Evolutionary conservation across 2,113 vertebrate species (phyloP), one percentile per base, ranked within the genome.

Genomic region (Pteruthius melanotis): DNA sequence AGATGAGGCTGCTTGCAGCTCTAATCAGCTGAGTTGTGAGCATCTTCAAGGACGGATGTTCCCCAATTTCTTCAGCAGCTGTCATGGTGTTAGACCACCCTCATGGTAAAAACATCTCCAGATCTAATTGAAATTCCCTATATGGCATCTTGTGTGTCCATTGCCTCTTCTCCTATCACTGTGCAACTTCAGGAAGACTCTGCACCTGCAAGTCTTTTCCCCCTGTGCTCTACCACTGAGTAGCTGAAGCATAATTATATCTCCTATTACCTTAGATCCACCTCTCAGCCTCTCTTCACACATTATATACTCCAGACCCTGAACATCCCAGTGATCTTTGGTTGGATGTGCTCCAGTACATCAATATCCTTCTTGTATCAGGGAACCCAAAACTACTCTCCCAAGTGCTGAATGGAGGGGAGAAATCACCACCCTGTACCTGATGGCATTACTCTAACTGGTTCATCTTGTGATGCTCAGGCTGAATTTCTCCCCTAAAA

Each of bases 211-310:
- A 37, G 3, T 19, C 15, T 49, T 47, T 19, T 3, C 8, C 9
- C 6, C 0, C 7, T 35, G 2, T 14, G 7, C 9, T 40, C 50
- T 26, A 10, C 6, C 27, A 37, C 10, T 39, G 42, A 35, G 7
- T 66, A 45, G 4, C 28, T 45, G n/a, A 59, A 85, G 12, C 39
- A 72, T 15, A 72, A 11, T 31, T 35, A 8, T 11, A 53, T 23
- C 14, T 47, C 30, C 3, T 39, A 23, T 17, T 26, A 19, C 24
- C 11, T 60, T 33, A 60, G 10, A 47, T n/a, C 14, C 31, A 65
- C 28, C 12, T 35, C n/a, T 60, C 52, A 79, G 10, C 21, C 47
- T 60, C 39, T 79, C 28, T 14, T 66, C 30, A 66, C 10, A 65
- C 10, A 31, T 28, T n/a, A 24, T 0, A 3, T 40, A 33, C 21